Percentiles rank a stretch among this genome's conserved stretches.
Conservation (phyloP, 2,888 invertebrate genomes). For the Saturnia pavonia region DNA sequence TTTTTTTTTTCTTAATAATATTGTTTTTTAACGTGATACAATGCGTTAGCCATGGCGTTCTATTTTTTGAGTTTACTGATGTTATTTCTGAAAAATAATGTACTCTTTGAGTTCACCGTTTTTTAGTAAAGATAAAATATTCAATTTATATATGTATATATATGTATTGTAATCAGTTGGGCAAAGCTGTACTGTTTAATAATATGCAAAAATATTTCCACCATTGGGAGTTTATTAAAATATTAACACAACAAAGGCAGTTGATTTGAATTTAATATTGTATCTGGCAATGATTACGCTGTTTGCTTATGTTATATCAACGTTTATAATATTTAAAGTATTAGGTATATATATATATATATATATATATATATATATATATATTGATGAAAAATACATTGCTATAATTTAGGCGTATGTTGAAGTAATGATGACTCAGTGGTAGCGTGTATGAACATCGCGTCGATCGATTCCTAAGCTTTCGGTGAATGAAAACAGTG, state of each 20-base stretch:
- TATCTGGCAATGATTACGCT: slow-evolving; percentile 29
- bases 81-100: too few relatives aligned
- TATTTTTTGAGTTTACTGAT: too few relatives aligned
- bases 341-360: not conserved
- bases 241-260: slow-evolving; percentile 33
- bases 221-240: slow-evolving; percentile 32
- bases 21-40: too few relatives aligned
- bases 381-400: not conserved
- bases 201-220: slow-evolving; percentile 22
- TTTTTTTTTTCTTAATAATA: too few relatives aligned
- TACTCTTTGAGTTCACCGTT: not conserved
- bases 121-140: not conserved
- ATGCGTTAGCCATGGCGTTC: too few relatives aligned
- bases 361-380: too few relatives aligned
- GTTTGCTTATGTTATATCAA: slow-evolving; percentile 4
- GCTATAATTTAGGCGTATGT: not conserved
- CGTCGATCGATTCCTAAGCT: too few relatives aligned
- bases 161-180: not conserved
- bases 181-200: not conserved
- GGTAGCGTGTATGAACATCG: too few relatives aligned
- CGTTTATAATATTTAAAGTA: slow-evolving; percentile 3
- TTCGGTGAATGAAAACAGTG: too few relatives aligned
- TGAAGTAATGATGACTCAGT: too few relatives aligned
- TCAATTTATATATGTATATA: not conserved
- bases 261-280: slow-evolving; percentile 23